Evolutionary conservation across 1,140 invertebrate species (phyloP), one percentile per base, ranked within the genome.

Genomic region (Phymorhynchus buccinoides): DNA sequence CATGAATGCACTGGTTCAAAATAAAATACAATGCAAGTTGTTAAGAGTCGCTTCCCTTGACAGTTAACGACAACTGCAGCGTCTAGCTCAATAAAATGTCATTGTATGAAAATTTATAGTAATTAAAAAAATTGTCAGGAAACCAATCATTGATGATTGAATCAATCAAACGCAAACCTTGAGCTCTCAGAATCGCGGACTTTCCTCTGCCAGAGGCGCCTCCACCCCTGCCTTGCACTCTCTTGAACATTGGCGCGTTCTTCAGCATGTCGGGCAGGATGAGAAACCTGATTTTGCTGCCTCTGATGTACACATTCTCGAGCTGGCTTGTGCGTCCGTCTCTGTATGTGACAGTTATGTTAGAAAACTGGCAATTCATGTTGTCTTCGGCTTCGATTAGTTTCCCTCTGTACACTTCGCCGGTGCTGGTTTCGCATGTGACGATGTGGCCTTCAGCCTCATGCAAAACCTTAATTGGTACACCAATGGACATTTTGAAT

Each of bases 181-280:
- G 98, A 84, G 98, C 98, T 93, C 98, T 94, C 84, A 99, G 94
- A 94, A 99, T 99, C 44, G 98, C 98, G 75, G 97, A 98, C 94
- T 99, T 99, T 71, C 98, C 98, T 93, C 98, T 94, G 48, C 95
- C 95, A n/a, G n/a, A n/a, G 48, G 95, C 95, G 52, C 91, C 87
- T 77, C 90, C 89, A 88, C 94, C 91, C 91, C 93, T 90, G 77
- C 93, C 92, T 90, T 93, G 89, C 27, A 73, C 96, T 96, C 84
- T 96, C 96, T 99, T 99, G 94, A 99, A 99, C 99, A 99, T 99
- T 0, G 99, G 99, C 0, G 99, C 99, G 95, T 99, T 99, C 94
- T 99, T 99, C 85, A 99, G 94, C 99, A 99, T 99, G 93, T 99
- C 99, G 0, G 99, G 99, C 89, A 99, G 93, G 94, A 99, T 99